These are phyloP conservation scores for Eonycteris spelaea DNA, from an alignment of 2,113 vertebrate species.

Conservation along the genomic window DNA sequence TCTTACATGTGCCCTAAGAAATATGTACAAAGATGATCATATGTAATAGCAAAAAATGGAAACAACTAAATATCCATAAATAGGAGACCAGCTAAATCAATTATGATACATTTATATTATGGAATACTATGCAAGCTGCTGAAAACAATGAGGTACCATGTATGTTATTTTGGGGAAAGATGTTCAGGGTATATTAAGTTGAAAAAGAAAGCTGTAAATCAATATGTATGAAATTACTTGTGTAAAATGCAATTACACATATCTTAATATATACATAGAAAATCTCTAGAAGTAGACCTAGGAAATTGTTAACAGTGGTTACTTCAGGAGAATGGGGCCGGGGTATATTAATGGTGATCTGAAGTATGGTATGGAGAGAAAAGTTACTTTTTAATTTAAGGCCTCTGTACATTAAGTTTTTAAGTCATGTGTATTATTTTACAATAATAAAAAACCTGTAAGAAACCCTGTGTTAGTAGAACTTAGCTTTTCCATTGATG, in stretches of 20 bases:
- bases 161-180: neutral
- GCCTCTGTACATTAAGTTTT: neutral
- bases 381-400: slow-evolving; percentile 38
- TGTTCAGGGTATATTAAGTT: neutral
- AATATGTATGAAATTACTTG: neutral
- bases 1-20: slow-evolving; percentile 22
- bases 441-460: neutral
- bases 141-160: neutral
- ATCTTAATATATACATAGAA: neutral
- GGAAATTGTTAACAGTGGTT: neutral
- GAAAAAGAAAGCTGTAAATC: neutral
- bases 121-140: neutral
- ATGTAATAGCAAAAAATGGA: neutral
- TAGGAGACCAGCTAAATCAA: neutral
- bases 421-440: neutral
- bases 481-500: neutral
- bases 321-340: neutral
- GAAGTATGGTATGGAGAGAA: neutral
- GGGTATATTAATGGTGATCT: neutral
- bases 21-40: neutral
- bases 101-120: neutral
- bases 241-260: neutral
- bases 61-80: neutral
- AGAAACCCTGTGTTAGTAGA: neutral
- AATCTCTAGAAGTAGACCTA: neutral